Base-by-base conservation (phyloP, 2,888 invertebrate genomes). In the Argyresthia goedartella region DNA sequence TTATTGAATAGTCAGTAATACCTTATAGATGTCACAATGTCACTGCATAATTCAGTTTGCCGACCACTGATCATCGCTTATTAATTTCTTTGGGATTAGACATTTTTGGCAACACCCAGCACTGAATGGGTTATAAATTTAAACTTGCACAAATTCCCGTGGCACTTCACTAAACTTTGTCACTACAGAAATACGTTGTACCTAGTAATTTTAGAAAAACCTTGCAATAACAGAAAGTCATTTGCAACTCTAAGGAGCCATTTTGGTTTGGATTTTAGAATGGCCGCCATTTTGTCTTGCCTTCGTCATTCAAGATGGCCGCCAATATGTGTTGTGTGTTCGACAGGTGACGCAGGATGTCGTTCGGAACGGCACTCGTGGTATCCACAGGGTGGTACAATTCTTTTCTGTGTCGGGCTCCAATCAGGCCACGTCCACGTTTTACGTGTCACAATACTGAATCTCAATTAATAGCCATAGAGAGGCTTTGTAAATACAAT, bases 401-500 rank as follows among this genome's bases (percentile, higher is more conserved):
- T 89, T 88, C 87, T 89, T 89, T 88, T 89, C 89, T 71, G 84
- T 89, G 74, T 82, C 85, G 75, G 89, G 89, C 81, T 87, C 88
- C 68, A 78, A 88, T 71, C 87, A 88, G 78, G 88, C 88, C 85
- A 87, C 87, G 58, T 89, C 89, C 71, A 89, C 89, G 77, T 89
- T 89, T 89, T 89, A 89, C 81, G 89, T 89, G 73, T 88, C 88
- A 71, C 87, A 88, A 74, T 88, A 87, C 77, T 88, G 84, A 87
- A 69, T 70, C 62, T 70, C 71, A 69, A 57, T 59, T 71, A 71
- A 34, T 49, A 49, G 49, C 35, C 35, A 36, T 35, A 48, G n/a
- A 41, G 44, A 66, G 76, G 75, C 75, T 65, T 73, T 86, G 86
- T 85, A 85, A 69, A 86, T 85, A 71, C 58, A 74, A 75, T 73